phyloP scores from a whole-genome alignment of 2,113 vertebrate genomes.

The Embiotoca jacksoni region DNA sequence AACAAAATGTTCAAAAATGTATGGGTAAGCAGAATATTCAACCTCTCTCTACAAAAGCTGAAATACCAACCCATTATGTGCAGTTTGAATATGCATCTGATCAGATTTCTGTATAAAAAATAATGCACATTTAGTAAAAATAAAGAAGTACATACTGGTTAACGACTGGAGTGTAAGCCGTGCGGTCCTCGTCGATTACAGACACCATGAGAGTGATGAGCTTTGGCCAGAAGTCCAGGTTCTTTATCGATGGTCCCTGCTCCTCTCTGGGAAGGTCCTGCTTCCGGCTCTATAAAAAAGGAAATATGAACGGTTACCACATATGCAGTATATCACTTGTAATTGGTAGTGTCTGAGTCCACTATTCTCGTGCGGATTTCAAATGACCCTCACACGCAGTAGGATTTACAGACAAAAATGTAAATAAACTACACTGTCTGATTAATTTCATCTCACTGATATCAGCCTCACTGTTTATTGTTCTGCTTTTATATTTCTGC shows the following conservation, averaged over 20 bases:
- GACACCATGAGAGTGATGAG: constrained; percentile 96
- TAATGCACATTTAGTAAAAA: background rate
- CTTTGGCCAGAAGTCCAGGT: constrained; percentile 96
- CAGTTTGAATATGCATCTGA: background rate
- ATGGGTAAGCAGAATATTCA: background rate
- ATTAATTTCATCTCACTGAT: background rate
- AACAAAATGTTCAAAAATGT: too few relatives aligned
- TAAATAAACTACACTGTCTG: background rate
- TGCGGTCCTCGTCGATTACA: constrained; percentile 94
- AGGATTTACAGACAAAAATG: background rate
- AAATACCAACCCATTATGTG: background rate
- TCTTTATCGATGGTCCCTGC: constrained; percentile 93
- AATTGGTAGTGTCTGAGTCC: too few relatives aligned
- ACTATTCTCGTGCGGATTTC: too few relatives aligned
- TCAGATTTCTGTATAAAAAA: background rate
- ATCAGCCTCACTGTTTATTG: background rate
- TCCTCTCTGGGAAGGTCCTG: constrained; percentile 92
- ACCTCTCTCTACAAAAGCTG: background rate
- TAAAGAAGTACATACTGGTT: constrained; percentile 90
- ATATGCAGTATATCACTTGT: too few relatives aligned
- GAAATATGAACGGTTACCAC: background rate
- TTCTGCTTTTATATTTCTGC: background rate
- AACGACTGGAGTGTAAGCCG: constrained; percentile 91
- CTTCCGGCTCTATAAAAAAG: constrained; percentile 87
- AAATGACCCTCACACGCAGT: too few relatives aligned